Percentiles rank a stretch among this genome's conserved stretches.
These are phyloP conservation scores for Spisula solida DNA, from an alignment of 2,888 invertebrate genomes.

Conservation along the genomic window DNA sequence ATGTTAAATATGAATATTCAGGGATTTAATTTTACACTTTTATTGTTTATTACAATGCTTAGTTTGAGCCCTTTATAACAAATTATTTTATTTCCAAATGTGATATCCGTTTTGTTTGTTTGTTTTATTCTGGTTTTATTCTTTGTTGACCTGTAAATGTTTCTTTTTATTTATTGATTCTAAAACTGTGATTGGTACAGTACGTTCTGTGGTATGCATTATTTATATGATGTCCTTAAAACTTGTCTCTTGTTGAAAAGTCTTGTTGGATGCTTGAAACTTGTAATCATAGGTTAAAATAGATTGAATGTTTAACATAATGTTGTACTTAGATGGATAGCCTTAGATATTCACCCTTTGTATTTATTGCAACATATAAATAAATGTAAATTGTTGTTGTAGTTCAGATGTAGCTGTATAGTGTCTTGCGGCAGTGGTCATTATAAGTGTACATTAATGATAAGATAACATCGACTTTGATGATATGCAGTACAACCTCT, in stretches of 20 bases:
- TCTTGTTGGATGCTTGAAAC: too few relatives aligned
- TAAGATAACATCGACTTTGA: neutral
- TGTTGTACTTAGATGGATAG: too few relatives aligned
- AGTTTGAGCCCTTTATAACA: slow-evolving; percentile 3
- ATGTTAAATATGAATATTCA: neutral
- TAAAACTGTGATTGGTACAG: neutral
- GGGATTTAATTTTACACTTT: neutral
- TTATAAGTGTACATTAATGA: neutral
- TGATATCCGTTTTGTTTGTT: neutral
- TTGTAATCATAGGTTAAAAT: too few relatives aligned
- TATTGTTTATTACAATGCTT: neutral
- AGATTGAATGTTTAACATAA: too few relatives aligned
- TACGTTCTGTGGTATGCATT: too few relatives aligned
- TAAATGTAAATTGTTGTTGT: neutral
- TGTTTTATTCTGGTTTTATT: neutral
- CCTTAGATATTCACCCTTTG: too few relatives aligned
- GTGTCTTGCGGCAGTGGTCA: neutral
- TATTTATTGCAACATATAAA: too few relatives aligned
- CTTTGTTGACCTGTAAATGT: slow-evolving; percentile 4
- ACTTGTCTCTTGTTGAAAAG: too few relatives aligned
- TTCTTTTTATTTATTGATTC: neutral
- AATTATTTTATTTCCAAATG: neutral
- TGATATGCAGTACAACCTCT: too few relatives aligned
- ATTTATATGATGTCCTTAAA: too few relatives aligned
- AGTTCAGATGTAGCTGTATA: neutral